Evolutionary conservation across 2,113 vertebrate genomes (phyloP), one percentile per base, ranked within the genome.

Genomic region (Electrona antarctica): DNA sequence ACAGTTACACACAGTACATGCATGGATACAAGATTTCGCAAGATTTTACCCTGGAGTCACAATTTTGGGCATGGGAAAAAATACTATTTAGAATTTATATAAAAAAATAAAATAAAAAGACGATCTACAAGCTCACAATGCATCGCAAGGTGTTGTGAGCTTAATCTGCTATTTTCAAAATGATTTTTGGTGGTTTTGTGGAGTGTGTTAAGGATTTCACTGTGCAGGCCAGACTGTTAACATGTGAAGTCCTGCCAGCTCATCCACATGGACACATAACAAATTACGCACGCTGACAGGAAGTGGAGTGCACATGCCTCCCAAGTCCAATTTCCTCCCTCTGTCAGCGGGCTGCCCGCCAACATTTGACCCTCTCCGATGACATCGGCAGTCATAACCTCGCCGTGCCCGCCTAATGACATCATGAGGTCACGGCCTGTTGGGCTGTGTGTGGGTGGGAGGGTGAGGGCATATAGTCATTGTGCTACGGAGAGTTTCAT

Each of bases 271-370:
- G 77, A 41, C 69, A 66, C 76, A 69, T 59, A 67, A 69, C 77
- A 84, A 41, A 86, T 84, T 84, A 73, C 28, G 60, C 67, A 33
- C 49, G 69, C 41, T 66, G 59, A 77, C 77, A 84, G 80, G 80
- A 87, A 84, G 77, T 57, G 28, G 14, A 77, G 69, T 4, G 14
- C 69, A 73, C 64, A 78, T 68, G 73, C 68, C 78, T 80, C 73
- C 78, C 71, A 64, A 80, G 71, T 85, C 59, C 68, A 71, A 41
- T 66, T 86, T 86, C 78, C 79, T 74, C 46, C 64, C 8, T 48
- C 55, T 72, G 65, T 67, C 45, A 64, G 62, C 57, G 76, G 21
- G 14, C 66, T 59, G 59, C 79, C 33, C 76, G 74, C 64, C 70
- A 68, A 57, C 65, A 68, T 74, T 51, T 74, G 81, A 81, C 71